phyloP scores from a whole-genome alignment of 2,888 invertebrate genomes.

The Lapara coniferarum region DNA sequence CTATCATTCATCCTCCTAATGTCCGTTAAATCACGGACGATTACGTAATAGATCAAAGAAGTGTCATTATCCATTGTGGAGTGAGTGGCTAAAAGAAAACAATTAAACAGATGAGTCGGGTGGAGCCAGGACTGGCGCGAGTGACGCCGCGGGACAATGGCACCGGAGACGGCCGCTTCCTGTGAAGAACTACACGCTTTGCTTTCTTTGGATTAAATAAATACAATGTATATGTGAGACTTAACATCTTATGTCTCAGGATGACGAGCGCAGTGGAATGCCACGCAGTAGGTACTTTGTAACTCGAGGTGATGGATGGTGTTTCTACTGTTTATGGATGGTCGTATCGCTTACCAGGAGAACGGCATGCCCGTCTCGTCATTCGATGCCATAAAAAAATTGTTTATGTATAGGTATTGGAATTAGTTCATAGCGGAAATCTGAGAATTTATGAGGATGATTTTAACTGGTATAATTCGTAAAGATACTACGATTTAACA shows the following conservation, averaged over 20 bases:
- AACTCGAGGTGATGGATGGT: too few relatives aligned
- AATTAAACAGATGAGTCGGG: conserved; percentile 74
- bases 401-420: not conserved
- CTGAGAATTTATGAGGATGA: too few relatives aligned
- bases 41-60: conserved; percentile 66
- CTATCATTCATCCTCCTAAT: not conserved
- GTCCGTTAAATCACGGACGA: conserved; percentile 43
- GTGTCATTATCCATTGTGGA: conserved; percentile 72
- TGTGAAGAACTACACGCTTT: conserved; percentile 55
- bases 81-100: conserved; percentile 75
- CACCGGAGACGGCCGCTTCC: conserved; percentile 71
- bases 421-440: not conserved
- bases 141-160: conserved; percentile 60
- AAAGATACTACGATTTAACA: too few relatives aligned
- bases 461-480: too few relatives aligned
- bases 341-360: too few relatives aligned
- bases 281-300: too few relatives aligned
- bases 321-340: too few relatives aligned
- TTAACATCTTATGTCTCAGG: too few relatives aligned
- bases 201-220: conserved; percentile 36
- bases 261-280: too few relatives aligned
- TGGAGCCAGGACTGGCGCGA: conserved; percentile 55
- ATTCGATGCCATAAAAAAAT: too few relatives aligned
- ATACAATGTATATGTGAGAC: conserved; percentile 6
- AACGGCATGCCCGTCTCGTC: too few relatives aligned